These are phyloP conservation scores for Hestina assimilis DNA, from an alignment of 1,140 invertebrate species.

Conservation along the genomic window DNA sequence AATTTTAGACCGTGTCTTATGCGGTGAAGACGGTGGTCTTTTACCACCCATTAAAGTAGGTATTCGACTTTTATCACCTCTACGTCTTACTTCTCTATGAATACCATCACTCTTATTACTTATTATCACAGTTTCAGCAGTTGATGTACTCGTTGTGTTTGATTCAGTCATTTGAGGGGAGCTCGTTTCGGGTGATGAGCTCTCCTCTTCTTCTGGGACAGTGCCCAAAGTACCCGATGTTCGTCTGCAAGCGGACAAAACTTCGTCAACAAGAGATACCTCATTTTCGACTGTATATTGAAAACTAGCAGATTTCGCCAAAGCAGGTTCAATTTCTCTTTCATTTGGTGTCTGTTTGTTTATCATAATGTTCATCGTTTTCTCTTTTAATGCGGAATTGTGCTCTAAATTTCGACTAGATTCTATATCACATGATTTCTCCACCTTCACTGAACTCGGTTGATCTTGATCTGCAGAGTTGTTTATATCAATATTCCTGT, in stretches of 20 bases:
- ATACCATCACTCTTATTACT: slow-evolving; percentile 70
- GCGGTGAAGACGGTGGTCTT: slow-evolving; percentile 64
- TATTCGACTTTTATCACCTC: slow-evolving; percentile 68
- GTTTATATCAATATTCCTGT: slow-evolving; percentile 61
- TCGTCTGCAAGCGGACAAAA: slow-evolving; percentile 66
- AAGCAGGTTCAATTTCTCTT: slow-evolving; percentile 38
- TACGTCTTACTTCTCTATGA: slow-evolving; percentile 45
- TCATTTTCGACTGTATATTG: slow-evolving; percentile 53
- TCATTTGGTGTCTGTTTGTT: slow-evolving; percentile 51
- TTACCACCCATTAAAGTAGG: slow-evolving; percentile 64
- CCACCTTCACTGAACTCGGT: slow-evolving; percentile 40
- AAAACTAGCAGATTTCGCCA: slow-evolving; percentile 62
- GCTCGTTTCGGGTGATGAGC: slow-evolving; percentile 68
- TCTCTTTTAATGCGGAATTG: slow-evolving; percentile 64
- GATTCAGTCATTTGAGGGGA: slow-evolving; percentile 81
- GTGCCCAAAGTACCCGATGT: slow-evolving; percentile 74
- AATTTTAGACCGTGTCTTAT: slow-evolving; percentile 57
- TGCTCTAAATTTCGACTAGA: slow-evolving; percentile 59
- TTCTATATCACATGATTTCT: slow-evolving; percentile 54
- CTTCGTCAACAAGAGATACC: slow-evolving; percentile 68
- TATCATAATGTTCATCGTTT: slow-evolving; percentile 62
- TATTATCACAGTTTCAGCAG: slow-evolving; percentile 81
- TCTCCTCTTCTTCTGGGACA: slow-evolving; percentile 83
- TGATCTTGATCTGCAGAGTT: slow-evolving; percentile 43
- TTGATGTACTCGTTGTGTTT: slow-evolving; percentile 83